These are phyloP conservation scores for Myopa tessellatipennis DNA, from an alignment of 2,888 invertebrate species.

Conservation along the genomic window DNA sequence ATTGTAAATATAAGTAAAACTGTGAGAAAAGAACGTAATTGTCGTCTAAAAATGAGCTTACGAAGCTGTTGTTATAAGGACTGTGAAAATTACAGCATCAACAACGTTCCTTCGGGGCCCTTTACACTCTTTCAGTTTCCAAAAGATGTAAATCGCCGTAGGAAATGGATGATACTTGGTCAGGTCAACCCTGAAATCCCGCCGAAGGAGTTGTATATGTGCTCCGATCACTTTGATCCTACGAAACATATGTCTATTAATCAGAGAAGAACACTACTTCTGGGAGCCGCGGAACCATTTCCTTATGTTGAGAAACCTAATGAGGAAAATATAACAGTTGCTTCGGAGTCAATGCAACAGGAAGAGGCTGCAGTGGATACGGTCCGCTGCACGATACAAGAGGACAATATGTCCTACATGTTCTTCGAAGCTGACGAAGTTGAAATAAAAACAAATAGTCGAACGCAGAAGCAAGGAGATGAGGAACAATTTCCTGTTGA, in stretches of 20 bases:
- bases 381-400: conserved; percentile 1
- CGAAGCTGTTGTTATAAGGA: conserved; percentile 22
- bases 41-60: conserved; percentile 2
- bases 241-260: conserved; percentile 53
- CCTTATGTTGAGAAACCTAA: conserved; percentile 45
- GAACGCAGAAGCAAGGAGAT: not conserved
- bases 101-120: conserved; percentile 34
- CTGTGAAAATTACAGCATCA: conserved; percentile 42
- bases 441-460: not conserved
- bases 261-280: conserved; percentile 54
- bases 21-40: too few relatives aligned
- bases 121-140: conserved; percentile 60
- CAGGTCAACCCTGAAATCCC: conserved; percentile 50
- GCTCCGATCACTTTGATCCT: conserved; percentile 61
- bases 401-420: conserved; percentile 11
- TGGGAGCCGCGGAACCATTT: conserved; percentile 58
- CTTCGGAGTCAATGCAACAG: conserved; percentile 16
- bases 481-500: conserved; percentile 26
- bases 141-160: conserved; percentile 55
- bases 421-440: conserved; percentile 27
- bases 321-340: not conserved
- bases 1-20: too few relatives aligned
- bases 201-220: conserved; percentile 51
- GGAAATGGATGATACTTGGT: conserved; percentile 57
- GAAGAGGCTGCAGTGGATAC: conserved; percentile 8